Base-by-base conservation (phyloP, 1,140 invertebrate species). In the Drosophila pandora region DNA sequence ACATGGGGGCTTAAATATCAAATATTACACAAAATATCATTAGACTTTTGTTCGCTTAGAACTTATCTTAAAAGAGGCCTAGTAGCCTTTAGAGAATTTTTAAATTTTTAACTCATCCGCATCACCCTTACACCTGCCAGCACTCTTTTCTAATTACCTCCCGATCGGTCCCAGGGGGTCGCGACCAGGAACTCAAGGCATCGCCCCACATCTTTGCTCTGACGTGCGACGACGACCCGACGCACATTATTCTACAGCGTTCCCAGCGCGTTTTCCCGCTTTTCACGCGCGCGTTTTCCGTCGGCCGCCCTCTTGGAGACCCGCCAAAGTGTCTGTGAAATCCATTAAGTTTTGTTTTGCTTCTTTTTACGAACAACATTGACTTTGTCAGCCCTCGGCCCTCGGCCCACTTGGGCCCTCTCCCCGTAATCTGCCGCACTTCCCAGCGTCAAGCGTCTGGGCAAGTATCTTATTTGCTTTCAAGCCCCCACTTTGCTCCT, bases 341-440 rank as follows among this genome's bases (percentile, higher is more conserved):
- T 87, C 82, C 81, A 85, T 87, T 87, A 85, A 75, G 82, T 80
- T 85, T 68, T 84, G 77, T 67, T 84, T 80, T 76, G 53, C 70
- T 39, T 74, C 54, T 77, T 57, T 53, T 76, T 81, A 68, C 80
- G 71, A 67, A 78, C 58, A 79, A 70, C 56, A 65, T 76, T 60
- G 80, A 49, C 71, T 61, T 58, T 68, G 81, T 80, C 76, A 78
- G 39, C 58, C 58, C 8, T 12, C 58, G 56, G 47, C 28, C 17
- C 52, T 5, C n/a, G 21, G 7, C 41, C 32, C 21, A 30, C 49
- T 48, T 39, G 12, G 3, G 10, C 34, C 34, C 23, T 13, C 5
- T 9, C 41, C 41, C n/a, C 41, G 4, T 13, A 41, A 41, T 32
- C 39, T 5, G 41, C 30, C 47, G 39, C 69, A 72, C 32, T 72